Evolutionary conservation across 2,888 invertebrate genomes (phyloP), one percentile per base, ranked within the genome.

Genomic region (Ophonus ardosiacus): DNA sequence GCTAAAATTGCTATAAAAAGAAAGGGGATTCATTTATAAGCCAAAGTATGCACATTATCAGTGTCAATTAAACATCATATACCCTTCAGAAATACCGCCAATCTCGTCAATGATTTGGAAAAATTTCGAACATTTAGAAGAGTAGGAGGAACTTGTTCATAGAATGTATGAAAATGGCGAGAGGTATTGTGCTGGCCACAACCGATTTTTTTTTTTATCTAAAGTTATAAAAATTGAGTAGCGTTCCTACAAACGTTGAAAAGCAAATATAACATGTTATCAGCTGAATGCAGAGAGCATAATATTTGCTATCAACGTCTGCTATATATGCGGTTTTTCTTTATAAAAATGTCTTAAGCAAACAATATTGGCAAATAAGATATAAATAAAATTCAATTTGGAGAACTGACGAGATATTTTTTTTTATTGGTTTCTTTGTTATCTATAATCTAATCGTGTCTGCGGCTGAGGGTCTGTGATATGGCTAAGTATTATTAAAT

Each of bases 251-350:
- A 71, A 74, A 74, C 43, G 71, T 43, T 43, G 43, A 74, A 40
- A 21, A 74, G 51, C 40, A 17, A 74, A 74, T 24, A 43, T 74
- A 43, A 43, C 7, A 7, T 31, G 7, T 74, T 21, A 74, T 18
- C 71, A 74, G 8, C 18, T 74, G 38, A 68, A 68, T 74, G 43
- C 43, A 74, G 43, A 74, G 18, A 40, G 71, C 40, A 43, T 8
- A 15, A 38, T 43, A 13, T 74, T 68, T 74, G 43, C 71, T 74
- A 74, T 74, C 71, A 43, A 71, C 18, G 71, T 43, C 18, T 74
- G 71, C 71, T 74, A 13, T 74, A 40, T 43, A 43, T 40, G 71
- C 43, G 17, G 17, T 43, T 51, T 51, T 51, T 13, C 1, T 31
- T 5, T 31, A 31, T 31, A 31, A 31, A 31, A 31, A 31, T 31